Conservation (phyloP, 2,888 invertebrate genomes). For the Scotopteryx bipunctaria region DNA sequence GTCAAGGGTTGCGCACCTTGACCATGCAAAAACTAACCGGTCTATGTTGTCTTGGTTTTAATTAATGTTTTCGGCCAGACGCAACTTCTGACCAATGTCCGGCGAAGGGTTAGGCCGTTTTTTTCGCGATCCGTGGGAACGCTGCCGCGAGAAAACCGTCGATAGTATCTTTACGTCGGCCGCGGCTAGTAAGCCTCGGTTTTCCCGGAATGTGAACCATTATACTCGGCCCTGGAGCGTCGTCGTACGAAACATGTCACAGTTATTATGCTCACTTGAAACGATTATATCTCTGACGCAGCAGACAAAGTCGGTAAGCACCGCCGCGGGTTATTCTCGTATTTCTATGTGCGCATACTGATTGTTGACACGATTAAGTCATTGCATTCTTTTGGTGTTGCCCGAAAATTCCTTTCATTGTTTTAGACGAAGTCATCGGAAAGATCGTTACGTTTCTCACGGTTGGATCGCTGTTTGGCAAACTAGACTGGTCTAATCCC, state of each 20-base stretch:
- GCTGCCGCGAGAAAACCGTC: slow-evolving; percentile 48
- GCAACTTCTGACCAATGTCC: slow-evolving; percentile 75
- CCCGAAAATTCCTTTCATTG: slow-evolving; percentile 24
- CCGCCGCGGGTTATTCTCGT: slow-evolving; percentile 60
- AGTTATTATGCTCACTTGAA: slow-evolving; percentile 80
- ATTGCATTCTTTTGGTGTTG: slow-evolving; percentile 42
- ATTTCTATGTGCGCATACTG: slow-evolving; percentile 54
- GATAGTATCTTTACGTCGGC: slow-evolving; percentile 75
- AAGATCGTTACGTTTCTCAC: slow-evolving; percentile 71
- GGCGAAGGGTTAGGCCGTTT: slow-evolving; percentile 50
- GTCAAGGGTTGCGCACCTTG: slow-evolving; percentile 62
- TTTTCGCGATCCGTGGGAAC: slow-evolving; percentile 79
- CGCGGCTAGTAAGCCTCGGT: slow-evolving; percentile 65
- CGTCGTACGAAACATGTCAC: slow-evolving; percentile 78
- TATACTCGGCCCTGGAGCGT: slow-evolving; percentile 70
- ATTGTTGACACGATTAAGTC: slow-evolving; percentile 67
- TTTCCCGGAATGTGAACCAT: slow-evolving; percentile 79
- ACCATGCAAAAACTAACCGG: slow-evolving; percentile 71
- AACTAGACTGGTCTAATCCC: slow-evolving; percentile 67
- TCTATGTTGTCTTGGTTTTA: slow-evolving; percentile 68
- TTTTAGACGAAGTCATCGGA: slow-evolving; percentile 29
- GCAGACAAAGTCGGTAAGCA: slow-evolving; percentile 60
- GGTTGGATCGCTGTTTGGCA: slow-evolving; percentile 58
- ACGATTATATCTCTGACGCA: slow-evolving; percentile 78
- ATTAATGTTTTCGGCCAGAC: slow-evolving; percentile 74